Evolutionary conservation across 2,797 vertebrate genomes (phyloP).

Genomic region (Rhabdomys pumilio): DNA sequence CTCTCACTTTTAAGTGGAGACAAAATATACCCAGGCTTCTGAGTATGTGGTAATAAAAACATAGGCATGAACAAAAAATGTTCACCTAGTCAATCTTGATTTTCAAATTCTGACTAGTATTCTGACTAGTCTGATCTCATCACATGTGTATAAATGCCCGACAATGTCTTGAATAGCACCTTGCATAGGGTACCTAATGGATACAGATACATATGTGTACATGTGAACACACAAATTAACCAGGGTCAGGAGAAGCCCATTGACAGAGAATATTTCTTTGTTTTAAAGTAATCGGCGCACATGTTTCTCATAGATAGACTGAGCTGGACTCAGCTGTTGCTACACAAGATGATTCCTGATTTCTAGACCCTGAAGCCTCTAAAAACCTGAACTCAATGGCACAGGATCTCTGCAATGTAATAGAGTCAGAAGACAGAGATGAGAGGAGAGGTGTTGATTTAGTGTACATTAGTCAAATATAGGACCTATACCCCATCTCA

Average conservation of each 20-base stretch:
- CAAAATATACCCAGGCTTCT: constrained; percentile 44
- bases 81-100: constrained; percentile 1
- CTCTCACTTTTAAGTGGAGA: constrained; percentile 47
- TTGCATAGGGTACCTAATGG: background rate
- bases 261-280: background rate
- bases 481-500: background rate
- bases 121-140: background rate
- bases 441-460: background rate
- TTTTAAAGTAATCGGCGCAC: background rate
- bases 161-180: background rate
- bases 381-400: background rate
- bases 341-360: background rate
- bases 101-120: constrained; percentile 49
- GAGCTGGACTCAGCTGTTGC: background rate
- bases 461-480: background rate
- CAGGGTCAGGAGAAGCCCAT: background rate
- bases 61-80: background rate
- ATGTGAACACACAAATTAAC: background rate
- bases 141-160: background rate
- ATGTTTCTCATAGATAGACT: background rate
- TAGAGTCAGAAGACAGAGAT: background rate
- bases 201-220: background rate
- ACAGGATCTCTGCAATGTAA: background rate
- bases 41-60: constrained; percentile 5
- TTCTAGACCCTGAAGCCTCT: background rate